Evolutionary conservation across 2,888 invertebrate genomes (phyloP).

Genomic region (Ferdinandea cuprea): DNA sequence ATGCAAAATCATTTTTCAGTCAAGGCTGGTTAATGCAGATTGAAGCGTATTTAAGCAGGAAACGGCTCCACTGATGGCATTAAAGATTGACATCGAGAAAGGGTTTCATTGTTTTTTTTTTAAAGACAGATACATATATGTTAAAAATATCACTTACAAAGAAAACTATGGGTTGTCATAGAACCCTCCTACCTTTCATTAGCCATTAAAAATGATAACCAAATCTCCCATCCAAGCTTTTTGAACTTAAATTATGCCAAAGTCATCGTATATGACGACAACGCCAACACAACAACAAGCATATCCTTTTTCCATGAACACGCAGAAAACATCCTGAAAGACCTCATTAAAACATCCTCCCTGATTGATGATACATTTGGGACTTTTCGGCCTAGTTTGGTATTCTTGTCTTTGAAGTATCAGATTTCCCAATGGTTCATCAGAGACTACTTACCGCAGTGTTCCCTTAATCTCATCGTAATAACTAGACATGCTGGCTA

Average conservation of each 20-base stretch:
- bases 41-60: too few relatives aligned
- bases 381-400: not conserved
- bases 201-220: not conserved
- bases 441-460: not conserved
- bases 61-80: too few relatives aligned
- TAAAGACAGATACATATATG: not conserved
- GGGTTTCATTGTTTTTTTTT: not conserved
- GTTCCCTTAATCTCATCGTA: too few relatives aligned
- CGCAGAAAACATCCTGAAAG: not conserved
- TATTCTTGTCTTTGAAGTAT: not conserved
- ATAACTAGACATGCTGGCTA: too few relatives aligned
- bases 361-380: conserved; percentile 44
- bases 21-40: too few relatives aligned
- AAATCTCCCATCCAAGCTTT: not conserved
- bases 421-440: conserved; percentile 23
- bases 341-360: conserved; percentile 17
- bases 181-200: not conserved
- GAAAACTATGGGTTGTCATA: not conserved
- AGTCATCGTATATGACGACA: conserved; percentile 1
- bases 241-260: conserved; percentile 13
- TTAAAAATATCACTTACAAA: too few relatives aligned
- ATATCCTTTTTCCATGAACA: conserved; percentile 16
- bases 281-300: conserved; percentile 4
- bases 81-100: too few relatives aligned
- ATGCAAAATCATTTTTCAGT: too few relatives aligned